phyloP scores from a whole-genome alignment of 2,888 invertebrate genomes.

The Cheilosia vernalis region DNA sequence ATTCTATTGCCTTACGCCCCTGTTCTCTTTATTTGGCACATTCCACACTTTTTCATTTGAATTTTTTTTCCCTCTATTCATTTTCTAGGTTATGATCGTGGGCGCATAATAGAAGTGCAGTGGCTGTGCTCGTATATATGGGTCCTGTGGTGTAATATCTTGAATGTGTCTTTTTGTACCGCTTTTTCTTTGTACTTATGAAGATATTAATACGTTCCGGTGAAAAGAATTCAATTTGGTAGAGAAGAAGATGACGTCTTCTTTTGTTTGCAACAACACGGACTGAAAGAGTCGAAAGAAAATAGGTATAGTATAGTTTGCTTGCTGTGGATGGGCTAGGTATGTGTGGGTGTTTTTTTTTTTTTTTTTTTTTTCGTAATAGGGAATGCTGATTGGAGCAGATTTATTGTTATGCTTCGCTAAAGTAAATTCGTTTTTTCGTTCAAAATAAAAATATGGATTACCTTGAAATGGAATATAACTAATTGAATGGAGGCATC shows the following conservation, averaged over 20 bases:
- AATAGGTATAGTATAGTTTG: neutral
- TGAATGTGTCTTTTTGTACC: slow-evolving; percentile 47
- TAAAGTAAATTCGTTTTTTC: slow-evolving; percentile 7
- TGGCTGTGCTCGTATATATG: slow-evolving; percentile 31
- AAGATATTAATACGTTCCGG: slow-evolving; percentile 70
- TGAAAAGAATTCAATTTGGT: slow-evolving; percentile 69
- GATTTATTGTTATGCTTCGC: slow-evolving; percentile 10
- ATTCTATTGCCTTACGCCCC: slow-evolving; percentile 47
- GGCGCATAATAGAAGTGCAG: slow-evolving; percentile 42
- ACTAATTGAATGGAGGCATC: no score
- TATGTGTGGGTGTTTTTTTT: neutral
- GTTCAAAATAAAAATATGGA: no score
- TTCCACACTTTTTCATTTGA: slow-evolving; percentile 47
- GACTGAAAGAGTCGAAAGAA: slow-evolving; percentile 46
- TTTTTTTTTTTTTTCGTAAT: slow-evolving; percentile 7
- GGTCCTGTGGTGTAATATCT: slow-evolving; percentile 58
- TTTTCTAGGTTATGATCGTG: slow-evolving; percentile 74
- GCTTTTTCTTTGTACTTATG: slow-evolving; percentile 50
- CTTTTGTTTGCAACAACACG: slow-evolving; percentile 42
- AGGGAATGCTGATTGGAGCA: slow-evolving; percentile 23
- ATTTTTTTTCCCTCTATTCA: slow-evolving; percentile 24
- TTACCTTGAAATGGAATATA: no score
- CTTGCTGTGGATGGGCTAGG: neutral
- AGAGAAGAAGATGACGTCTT: slow-evolving; percentile 27
- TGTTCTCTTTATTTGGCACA: slow-evolving; percentile 60